Evolutionary conservation across 2,113 vertebrate species (phyloP), one percentile per base, ranked within the genome.

Genomic region (Lamprologus sp.): DNA sequence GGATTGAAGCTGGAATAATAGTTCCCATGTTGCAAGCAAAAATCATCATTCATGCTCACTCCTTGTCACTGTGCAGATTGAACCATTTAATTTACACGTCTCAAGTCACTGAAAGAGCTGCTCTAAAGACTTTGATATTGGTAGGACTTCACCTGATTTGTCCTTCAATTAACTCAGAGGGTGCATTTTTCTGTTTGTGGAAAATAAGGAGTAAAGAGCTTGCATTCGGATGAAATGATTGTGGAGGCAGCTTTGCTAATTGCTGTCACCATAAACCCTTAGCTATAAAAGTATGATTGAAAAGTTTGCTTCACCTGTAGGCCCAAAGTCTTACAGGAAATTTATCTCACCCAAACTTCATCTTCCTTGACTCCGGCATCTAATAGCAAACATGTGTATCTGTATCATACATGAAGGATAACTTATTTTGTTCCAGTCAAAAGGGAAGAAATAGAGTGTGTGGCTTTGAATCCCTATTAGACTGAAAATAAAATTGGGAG

Each of bases 341-440:
- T 19, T 6, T 8, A 47, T 49, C 42, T 31, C 15, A 49, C 15
- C 35, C 35, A 11, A 81, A 81, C 19, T 13, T 70, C 60, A 68
- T 35, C 9, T 80, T 84, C 56, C 2, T 70, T 73, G 17, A 45
- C 9, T 82, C 75, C 11, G 58, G 45, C 45, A 10, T 55, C 12
- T 88, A 82, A 92, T 92, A 77, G 84, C 42, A 91, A 92, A 84
- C 65, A 92, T 83, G 19, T 88, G 83, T 33, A 49, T 92, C 33
- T 87, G 63, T 17, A 47, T 47, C 14, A 47, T 47, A 47, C 14
- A 40, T 40, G n/a, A 56, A 49, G 14, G 63, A 40, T 73, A 91
- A 86, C 45, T 11, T 90, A 79, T 3, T 77, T 82, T 13, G 42
- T 84, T 81, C 28, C 19, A 63, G 19, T 21, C 15, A 75, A 65